Evolutionary conservation across 2,888 invertebrate genomes (phyloP).

Genomic region (Unio pictorum): DNA sequence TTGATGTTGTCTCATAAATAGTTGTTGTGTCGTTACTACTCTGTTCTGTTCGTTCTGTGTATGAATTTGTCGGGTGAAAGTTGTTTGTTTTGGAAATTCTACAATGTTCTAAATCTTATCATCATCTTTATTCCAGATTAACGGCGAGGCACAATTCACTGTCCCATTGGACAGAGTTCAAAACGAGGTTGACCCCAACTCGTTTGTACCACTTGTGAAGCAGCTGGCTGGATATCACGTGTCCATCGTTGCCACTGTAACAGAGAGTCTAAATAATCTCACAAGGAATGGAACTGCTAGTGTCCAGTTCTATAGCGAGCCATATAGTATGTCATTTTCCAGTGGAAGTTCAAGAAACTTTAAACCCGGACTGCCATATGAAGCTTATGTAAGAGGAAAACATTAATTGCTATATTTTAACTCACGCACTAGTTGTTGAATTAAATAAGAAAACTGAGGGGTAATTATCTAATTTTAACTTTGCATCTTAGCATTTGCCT

Average conservation of each 20-base stretch:
- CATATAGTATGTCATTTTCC: constrained; percentile 82
- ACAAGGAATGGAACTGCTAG: constrained; percentile 21
- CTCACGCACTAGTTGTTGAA: too few species aligned
- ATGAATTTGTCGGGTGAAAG: too few species aligned
- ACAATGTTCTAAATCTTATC: too few species aligned
- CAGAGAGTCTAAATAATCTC: constrained; percentile 82
- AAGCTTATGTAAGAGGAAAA: constrained; percentile 79
- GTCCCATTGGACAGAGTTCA: constrained; percentile 23
- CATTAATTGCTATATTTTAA: background rate
- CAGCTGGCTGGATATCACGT: constrained; percentile 21
- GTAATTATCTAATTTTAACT: too few species aligned
- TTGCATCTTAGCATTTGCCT: too few species aligned
- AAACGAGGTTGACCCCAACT: constrained; percentile 24
- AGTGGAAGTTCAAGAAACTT: constrained; percentile 82
- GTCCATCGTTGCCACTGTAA: constrained; percentile 79
- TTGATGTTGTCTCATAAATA: too few species aligned
- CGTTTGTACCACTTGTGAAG: constrained; percentile 20
- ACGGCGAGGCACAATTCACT: constrained; percentile 30
- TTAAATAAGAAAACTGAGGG: too few species aligned
- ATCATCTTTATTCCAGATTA: constrained; percentile 16
- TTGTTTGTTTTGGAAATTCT: too few species aligned
- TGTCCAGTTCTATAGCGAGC: constrained; percentile 83
- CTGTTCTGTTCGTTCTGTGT: too few species aligned
- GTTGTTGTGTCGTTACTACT: too few species aligned
- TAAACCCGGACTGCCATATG: constrained; percentile 88